These are phyloP conservation scores for Prochilodus magdalenae DNA, from an alignment of 2,113 vertebrate genomes.

Conservation along the genomic window DNA sequence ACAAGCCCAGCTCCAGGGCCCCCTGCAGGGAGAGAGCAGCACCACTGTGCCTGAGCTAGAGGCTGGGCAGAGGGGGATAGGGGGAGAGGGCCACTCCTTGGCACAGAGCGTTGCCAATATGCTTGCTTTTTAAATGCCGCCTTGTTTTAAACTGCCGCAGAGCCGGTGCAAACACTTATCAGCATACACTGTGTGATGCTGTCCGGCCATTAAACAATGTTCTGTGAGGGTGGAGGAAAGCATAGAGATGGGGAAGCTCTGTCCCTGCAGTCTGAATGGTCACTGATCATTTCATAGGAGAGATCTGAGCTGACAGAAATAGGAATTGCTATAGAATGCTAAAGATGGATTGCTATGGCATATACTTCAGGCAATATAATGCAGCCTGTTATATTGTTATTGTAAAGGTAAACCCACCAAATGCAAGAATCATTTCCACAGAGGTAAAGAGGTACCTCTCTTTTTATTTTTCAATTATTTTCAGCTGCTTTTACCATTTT, in stretches of 20 bases:
- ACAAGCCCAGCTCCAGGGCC: constrained; percentile 68
- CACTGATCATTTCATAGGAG: background rate
- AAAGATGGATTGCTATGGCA: background rate
- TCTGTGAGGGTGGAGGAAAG: background rate
- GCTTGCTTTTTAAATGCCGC: constrained; percentile 62
- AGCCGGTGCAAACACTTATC: constrained; percentile 55
- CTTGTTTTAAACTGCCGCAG: constrained; percentile 66
- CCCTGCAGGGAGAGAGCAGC: constrained; percentile 77
- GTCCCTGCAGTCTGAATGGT: background rate
- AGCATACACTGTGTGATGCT: constrained; percentile 71
- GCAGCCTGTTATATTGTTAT: background rate
- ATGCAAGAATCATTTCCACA: no score
- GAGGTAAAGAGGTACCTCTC: no score
- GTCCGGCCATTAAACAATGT: constrained; percentile 4
- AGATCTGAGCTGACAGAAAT: background rate
- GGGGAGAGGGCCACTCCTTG: constrained; percentile 82
- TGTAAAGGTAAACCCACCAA: background rate
- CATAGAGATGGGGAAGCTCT: background rate
- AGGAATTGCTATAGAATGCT: background rate
- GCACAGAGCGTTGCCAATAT: constrained; percentile 84
- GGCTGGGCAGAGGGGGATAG: constrained; percentile 81
- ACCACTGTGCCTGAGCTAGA: constrained; percentile 80
- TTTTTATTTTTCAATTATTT: no score
- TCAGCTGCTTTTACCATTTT: no score
- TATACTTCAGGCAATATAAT: background rate